Conservation (phyloP, 2,888 invertebrate species). For the Philereme transversata region DNA sequence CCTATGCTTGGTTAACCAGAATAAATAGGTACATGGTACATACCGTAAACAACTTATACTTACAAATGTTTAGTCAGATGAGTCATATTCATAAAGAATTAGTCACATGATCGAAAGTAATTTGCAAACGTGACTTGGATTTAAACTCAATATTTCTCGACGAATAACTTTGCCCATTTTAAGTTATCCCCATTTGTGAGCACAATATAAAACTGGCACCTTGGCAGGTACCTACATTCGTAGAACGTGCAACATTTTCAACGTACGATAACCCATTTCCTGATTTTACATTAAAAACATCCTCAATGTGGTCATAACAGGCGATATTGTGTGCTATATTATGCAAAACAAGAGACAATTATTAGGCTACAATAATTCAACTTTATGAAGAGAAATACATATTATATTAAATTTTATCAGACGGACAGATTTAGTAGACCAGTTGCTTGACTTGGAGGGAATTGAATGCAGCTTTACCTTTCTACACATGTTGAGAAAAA, state of each 20-base stretch:
- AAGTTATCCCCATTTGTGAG: too few species aligned
- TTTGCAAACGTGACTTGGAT: constrained; percentile 31
- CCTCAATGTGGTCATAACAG: background rate
- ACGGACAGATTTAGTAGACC: too few species aligned
- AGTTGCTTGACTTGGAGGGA: too few species aligned
- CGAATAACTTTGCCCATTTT: too few species aligned
- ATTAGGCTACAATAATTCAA: background rate
- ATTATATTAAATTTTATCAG: too few species aligned
- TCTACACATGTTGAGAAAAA: too few species aligned
- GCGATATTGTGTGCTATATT: background rate
- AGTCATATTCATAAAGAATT: constrained; percentile 31
- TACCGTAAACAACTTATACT: constrained; percentile 4
- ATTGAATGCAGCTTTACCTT: too few species aligned
- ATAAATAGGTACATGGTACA: too few species aligned
- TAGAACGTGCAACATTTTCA: constrained; percentile 4
- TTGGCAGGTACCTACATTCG: constrained; percentile 21
- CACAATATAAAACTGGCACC: too few species aligned
- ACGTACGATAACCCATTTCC: background rate
- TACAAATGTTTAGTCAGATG: constrained; percentile 15
- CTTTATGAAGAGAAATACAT: too few species aligned
- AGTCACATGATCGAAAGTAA: constrained; percentile 28
- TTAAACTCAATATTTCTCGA: constrained; percentile 17
- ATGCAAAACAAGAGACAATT: background rate
- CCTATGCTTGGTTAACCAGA: too few species aligned
- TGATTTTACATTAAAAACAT: background rate